phyloP scores from a whole-genome alignment of 1,140 invertebrate species.

The Megalonaias nervosa region DNA sequence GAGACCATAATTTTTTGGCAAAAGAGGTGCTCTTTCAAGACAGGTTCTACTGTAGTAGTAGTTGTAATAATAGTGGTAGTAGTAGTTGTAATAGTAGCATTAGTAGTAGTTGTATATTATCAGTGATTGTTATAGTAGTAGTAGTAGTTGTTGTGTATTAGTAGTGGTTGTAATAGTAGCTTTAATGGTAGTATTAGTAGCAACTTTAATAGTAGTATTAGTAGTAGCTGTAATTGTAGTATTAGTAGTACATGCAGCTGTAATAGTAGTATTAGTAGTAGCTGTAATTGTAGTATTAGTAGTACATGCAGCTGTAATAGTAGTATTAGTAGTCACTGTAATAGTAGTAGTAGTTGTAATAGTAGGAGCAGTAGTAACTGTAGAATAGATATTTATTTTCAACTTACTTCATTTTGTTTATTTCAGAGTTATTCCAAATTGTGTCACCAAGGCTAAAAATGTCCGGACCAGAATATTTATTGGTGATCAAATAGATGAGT shows the following conservation, averaged over 20 bases:
- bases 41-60: too few species aligned
- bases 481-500: constrained; percentile 94
- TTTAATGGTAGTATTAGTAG: too few species aligned
- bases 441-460: constrained; percentile 98
- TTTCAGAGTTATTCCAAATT: constrained; percentile 88
- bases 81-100: not conserved
- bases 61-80: not conserved
- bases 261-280: too few species aligned
- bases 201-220: too few species aligned
- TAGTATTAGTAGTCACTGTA: not conserved
- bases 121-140: not conserved
- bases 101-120: not conserved
- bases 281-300: not conserved
- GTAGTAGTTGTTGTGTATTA: too few species aligned
- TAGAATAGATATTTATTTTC: constrained; percentile 8
- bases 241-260: too few species aligned
- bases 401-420: constrained; percentile 25
- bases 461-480: constrained; percentile 94
- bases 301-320: not conserved
- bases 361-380: not conserved
- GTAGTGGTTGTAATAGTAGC: not conserved
- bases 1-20: too few species aligned
- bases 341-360: not conserved
- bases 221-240: too few species aligned
- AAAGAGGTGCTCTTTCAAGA: too few species aligned